phyloP scores from a whole-genome alignment of 2,888 invertebrate genomes.

The Polydesmus complanatus region DNA sequence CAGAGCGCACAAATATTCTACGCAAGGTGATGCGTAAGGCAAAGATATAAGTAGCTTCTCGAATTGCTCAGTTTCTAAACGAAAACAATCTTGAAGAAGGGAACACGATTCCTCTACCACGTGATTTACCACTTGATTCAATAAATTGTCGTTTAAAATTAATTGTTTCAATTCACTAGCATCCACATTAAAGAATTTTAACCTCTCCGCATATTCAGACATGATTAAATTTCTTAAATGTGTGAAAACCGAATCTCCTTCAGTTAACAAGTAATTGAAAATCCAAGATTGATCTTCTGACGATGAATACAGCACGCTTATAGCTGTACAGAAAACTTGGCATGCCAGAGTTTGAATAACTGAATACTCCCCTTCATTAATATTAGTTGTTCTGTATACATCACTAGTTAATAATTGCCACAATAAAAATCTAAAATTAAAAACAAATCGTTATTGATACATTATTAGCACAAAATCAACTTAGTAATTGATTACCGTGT shows the following conservation, averaged over 20 bases:
- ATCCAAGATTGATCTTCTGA: constrained; percentile 24
- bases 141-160: constrained; percentile 22
- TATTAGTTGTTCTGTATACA: background rate
- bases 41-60: constrained; percentile 25
- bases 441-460: background rate
- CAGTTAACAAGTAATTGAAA: constrained; percentile 26
- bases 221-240: constrained; percentile 28
- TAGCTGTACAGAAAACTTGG: constrained; percentile 26
- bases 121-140: constrained; percentile 27
- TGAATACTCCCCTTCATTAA: background rate
- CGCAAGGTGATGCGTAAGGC: constrained; percentile 27
- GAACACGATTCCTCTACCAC: constrained; percentile 28
- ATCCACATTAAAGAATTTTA: constrained; percentile 23
- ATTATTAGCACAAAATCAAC: too few relatives aligned
- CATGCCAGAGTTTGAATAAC: constrained; percentile 26
- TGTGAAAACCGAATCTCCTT: constrained; percentile 19
- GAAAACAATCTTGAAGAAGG: constrained; percentile 24
- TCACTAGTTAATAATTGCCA: background rate
- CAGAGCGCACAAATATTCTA: constrained; percentile 29
- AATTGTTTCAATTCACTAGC: constrained; percentile 20
- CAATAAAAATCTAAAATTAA: background rate
- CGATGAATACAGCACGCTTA: constrained; percentile 26
- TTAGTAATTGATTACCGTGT: too few relatives aligned
- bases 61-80: constrained; percentile 23
- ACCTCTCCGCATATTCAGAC: constrained; percentile 27